Evolutionary conservation across 2,888 invertebrate species (phyloP).

Genomic region (Amphimallon solstitiale): DNA sequence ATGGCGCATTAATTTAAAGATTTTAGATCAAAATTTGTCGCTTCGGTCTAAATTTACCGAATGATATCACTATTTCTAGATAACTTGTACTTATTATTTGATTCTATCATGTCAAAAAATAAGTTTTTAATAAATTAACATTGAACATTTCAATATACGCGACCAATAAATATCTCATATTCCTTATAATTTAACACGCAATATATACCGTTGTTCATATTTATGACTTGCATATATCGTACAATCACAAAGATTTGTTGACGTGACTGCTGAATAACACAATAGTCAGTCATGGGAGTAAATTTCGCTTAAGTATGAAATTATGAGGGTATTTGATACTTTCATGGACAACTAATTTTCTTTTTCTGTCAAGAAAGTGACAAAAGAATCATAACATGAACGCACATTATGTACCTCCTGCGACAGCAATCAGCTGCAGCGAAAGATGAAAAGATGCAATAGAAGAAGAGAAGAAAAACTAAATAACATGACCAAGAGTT

Average conservation of each 20-base stretch:
- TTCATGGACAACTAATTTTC: slow-evolving; percentile 36
- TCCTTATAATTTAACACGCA: neutral
- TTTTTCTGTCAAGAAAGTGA: neutral
- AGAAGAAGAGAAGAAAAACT: neutral
- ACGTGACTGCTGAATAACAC: slow-evolving; percentile 3
- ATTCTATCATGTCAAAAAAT: too few relatives aligned
- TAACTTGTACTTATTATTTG: too few relatives aligned
- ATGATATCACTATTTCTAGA: too few relatives aligned
- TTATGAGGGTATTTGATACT: slow-evolving; percentile 28
- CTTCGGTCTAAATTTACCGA: too few relatives aligned
- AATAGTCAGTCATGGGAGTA: neutral
- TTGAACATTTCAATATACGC: too few relatives aligned
- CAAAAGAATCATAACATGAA: slow-evolving; percentile 32
- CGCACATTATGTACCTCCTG: slow-evolving; percentile 6
- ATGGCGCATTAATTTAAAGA: too few relatives aligned
- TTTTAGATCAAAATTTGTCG: too few relatives aligned
- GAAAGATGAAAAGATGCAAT: too few relatives aligned
- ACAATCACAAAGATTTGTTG: slow-evolving; percentile 7
- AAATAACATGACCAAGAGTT: neutral
- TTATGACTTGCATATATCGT: neutral
- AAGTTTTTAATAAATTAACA: too few relatives aligned
- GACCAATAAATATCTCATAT: too few relatives aligned
- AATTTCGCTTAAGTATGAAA: slow-evolving; percentile 32
- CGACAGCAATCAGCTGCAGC: slow-evolving; percentile 25
- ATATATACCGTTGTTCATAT: neutral